A percentile compares a stretch with the other conserved stretches of the same genome.
These are phyloP conservation scores for Malurus splendens DNA, from an alignment of 2,797 vertebrate species.

Conservation along the genomic window DNA sequence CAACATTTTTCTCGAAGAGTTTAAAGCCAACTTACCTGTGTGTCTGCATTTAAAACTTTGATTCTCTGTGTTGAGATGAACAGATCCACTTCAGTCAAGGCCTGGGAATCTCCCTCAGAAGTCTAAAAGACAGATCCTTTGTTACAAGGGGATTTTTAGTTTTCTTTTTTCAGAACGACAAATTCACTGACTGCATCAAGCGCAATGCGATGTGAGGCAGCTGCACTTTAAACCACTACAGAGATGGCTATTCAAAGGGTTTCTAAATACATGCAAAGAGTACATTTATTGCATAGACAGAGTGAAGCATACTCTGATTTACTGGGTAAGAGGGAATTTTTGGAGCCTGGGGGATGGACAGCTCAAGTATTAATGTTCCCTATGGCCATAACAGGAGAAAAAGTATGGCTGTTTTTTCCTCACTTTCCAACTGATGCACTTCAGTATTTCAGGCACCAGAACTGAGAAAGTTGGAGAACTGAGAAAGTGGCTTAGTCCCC, in stretches of 20 bases:
- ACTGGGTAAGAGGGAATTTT: not conserved
- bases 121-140: slow-evolving; percentile 70
- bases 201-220: not conserved
- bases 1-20: not conserved
- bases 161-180: not conserved
- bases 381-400: not conserved
- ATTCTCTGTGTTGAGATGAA: slow-evolving; percentile 99
- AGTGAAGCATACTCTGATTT: not conserved
- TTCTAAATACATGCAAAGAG: not conserved
- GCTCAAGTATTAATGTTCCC: not conserved
- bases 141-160: not conserved
- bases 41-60: slow-evolving; percentile 96
- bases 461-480: not conserved
- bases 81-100: slow-evolving; percentile 94
- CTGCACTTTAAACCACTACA: not conserved
- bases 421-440: not conserved
- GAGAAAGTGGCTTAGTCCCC: not conserved
- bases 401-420: not conserved
- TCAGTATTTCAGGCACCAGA: not conserved
- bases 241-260: not conserved
- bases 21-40: slow-evolving; percentile 79
- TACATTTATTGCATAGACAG: not conserved
- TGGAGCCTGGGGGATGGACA: not conserved
- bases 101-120: slow-evolving; percentile 89
- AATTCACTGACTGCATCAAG: not conserved